Conservation (phyloP, 2,113 vertebrate species). For the Micronycteris hirsuta region DNA sequence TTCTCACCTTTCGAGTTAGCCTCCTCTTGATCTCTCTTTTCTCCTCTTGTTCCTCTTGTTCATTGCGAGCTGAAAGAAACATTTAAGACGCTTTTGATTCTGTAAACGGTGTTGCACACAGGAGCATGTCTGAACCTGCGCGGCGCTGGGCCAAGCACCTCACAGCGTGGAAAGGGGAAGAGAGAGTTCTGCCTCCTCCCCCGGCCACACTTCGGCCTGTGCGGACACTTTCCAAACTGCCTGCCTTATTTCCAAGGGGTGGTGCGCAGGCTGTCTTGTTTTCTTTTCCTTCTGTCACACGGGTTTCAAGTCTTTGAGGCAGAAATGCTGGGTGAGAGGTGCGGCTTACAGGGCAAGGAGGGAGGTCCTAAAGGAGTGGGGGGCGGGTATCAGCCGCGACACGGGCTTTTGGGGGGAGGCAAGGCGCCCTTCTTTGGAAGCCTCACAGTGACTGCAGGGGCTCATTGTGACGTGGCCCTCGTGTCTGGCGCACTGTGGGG, state of each 20-base stretch:
- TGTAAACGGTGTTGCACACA: accelerated
- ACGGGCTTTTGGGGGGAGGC: accelerated
- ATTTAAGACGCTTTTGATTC: conserved; percentile 46
- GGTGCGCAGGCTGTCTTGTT: neutral
- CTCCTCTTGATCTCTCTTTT: conserved; percentile 97
- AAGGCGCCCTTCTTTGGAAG: neutral
- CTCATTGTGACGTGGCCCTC: neutral
- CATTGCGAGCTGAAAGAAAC: conserved; percentile 92
- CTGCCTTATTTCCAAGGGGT: neutral
- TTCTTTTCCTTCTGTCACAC: neutral
- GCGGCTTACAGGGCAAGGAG: neutral
- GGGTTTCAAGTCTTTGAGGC: neutral
- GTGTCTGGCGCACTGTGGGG: neutral
- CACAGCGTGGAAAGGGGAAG: neutral
- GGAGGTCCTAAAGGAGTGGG: neutral
- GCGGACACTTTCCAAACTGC: neutral
- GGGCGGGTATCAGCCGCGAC: too few relatives aligned
- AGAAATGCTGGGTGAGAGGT: neutral
- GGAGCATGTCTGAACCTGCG: neutral
- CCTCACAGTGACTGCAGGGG: neutral
- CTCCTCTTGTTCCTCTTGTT: conserved; percentile 98
- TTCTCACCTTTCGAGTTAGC: conserved; percentile 94
- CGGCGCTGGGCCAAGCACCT: neutral
- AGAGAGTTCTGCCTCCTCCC: neutral
- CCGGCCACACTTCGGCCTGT: neutral